Percentiles rank a stretch among this genome's conserved stretches.
Conservation (phyloP, 1,140 invertebrate species). For the Subanguina moxae region DNA sequence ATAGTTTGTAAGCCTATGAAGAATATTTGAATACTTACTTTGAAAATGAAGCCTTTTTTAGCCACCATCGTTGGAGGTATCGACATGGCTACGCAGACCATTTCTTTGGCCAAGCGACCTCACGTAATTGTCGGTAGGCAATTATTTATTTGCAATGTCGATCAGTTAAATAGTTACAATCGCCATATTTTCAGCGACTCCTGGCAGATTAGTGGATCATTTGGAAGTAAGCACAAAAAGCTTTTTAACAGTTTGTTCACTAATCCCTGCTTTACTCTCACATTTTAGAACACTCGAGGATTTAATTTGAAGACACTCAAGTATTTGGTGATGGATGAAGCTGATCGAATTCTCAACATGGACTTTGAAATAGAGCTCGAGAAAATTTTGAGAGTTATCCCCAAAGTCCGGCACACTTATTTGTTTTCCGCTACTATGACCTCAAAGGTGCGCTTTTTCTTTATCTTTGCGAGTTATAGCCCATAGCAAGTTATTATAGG, state of each 20-base stretch:
- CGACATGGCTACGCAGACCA: slow-evolving; percentile 88
- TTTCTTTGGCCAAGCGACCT: slow-evolving; percentile 74
- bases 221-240: slow-evolving; percentile 20
- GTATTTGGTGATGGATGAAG: slow-evolving; percentile 56
- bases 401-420: slow-evolving; percentile 80
- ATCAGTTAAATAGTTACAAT: neutral
- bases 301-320: slow-evolving; percentile 39
- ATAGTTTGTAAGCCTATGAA: slow-evolving; percentile 31
- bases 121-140: slow-evolving; percentile 70
- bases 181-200: slow-evolving; percentile 68
- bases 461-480: neutral
- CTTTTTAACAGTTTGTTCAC: slow-evolving; percentile 66
- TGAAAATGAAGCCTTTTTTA: slow-evolving; percentile 27
- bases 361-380: slow-evolving; percentile 69
- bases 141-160: neutral
- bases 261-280: no score
- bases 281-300: slow-evolving; percentile 34
- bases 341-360: slow-evolving; percentile 56
- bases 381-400: slow-evolving; percentile 82
- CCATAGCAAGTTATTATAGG: slow-evolving; percentile 71
- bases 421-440: slow-evolving; percentile 85
- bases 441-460: slow-evolving; percentile 18
- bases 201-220: slow-evolving; percentile 73
- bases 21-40: slow-evolving; percentile 5
- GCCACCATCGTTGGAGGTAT: slow-evolving; percentile 83